Base-by-base conservation (phyloP, 2,888 invertebrate genomes). In the Dexiosoma caninum region DNA sequence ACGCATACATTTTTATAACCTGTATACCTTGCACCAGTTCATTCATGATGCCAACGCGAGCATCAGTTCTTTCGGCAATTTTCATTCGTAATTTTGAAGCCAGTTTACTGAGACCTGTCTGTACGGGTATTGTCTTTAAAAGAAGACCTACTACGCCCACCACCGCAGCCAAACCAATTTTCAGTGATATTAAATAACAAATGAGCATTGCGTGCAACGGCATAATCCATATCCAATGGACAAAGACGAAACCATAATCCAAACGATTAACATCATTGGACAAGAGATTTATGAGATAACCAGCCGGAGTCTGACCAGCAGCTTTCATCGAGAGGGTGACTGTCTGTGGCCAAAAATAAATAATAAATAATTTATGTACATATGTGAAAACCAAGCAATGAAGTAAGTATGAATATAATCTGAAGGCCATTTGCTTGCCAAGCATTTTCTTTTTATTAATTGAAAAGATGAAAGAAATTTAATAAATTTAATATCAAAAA, bases 1-100 rank as follows among this genome's bases (percentile, higher is more conserved):
- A 98, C 2, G 97, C 96, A 88, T 98, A 98, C 97, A 98, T 98
- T 92, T 98, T 98, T 83, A 98, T 96, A 2, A 98, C 96, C 92
- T 97, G 95, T 91, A 99, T 97, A 57, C 97, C 98, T 75, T 93
- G 93, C 82, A 98, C 95, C 84, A 98, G 94, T 92, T 99, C 98
- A 88, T 95, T 97, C 97, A 98, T 98, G 59, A 98, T 92, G 66
- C 96, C 93, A 46, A 98, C 95, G 82, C 98, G 92, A 85, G 95
- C 95, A 90, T 98, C 98, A 0, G 98, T 98, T 88, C 95, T 92
- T 81, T 92, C 91, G 0, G 98, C 98, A 0, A 96, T 96, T 86
- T 93, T 93, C 88, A 93, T 92, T 82, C 98, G 93, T 8, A 91
- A 83, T 53, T 86, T 86, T 1, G 91, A 90, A 1, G 89, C 86